Evolutionary conservation across 2,797 vertebrate genomes (phyloP), one percentile per base, ranked within the genome.

Genomic region (Sebastes itinus): DNA sequence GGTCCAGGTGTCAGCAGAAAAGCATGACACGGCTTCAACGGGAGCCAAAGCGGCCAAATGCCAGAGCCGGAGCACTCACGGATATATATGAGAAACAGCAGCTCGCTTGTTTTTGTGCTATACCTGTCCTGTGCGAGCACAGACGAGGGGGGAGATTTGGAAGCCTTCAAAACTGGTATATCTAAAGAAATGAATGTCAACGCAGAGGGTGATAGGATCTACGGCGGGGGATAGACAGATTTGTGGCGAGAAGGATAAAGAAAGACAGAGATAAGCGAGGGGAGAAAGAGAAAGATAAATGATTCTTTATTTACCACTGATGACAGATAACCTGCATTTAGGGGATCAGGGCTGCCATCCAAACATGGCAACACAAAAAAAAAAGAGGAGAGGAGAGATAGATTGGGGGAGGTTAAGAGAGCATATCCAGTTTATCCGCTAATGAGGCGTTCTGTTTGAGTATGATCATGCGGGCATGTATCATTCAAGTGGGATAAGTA

Each of bases 291-390:
- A 81, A 56, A 58, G 73, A 92, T 92, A 81, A 91, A 92, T 90
- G 74, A 89, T 90, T 89, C 83, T 91, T 92, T 93, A 91, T 94
- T 95, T 91, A 89, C 84, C 81, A 86, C 84, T 84, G 93, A 93
- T 93, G 93, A 93, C 88, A 89, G 93, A 93, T 94, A 93, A 91
- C 92, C 88, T 88, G 84, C 81, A 84, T 92, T 94, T 92, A 91
- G 68, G 88, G 91, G 91, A 90, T 92, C 87, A 90, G 73, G 91
- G 89, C 87, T 73, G 87, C 89, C 87, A 89, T 92, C 83, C 90
- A 92, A 77, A 86, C 73, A 77, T 46, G 42, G 42, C 42, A 46
- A 18, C 14, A 18, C 7, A 46, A 46, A 80, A 82, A 42, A 27
- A 82, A 69, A 72, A 74, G 35, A 38, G 35, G 67, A 30, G 75